A percentile compares a stretch with the other conserved stretches of the same genome.
Conservation (phyloP, 1,140 invertebrate genomes). For the Philotrypesis tridentata region DNA sequence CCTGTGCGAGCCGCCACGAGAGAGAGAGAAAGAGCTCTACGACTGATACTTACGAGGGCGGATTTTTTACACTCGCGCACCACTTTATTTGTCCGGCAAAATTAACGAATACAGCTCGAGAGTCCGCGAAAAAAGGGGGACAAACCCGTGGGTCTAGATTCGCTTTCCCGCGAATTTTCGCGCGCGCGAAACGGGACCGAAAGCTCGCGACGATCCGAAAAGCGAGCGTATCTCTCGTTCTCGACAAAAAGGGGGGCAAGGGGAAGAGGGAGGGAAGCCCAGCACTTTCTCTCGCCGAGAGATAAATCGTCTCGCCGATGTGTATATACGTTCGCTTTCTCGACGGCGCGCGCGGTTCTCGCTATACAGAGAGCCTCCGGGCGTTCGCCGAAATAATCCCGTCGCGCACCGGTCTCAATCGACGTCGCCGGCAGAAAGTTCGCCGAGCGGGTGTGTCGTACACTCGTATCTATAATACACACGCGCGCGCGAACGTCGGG, state of each 20-base stretch:
- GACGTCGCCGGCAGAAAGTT: not conserved
- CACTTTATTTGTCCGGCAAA: slow-evolving; percentile 30
- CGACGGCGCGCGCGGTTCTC: too few species aligned
- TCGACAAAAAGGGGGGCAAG: not conserved
- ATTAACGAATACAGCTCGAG: slow-evolving; percentile 10
- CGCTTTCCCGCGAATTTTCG: not conserved
- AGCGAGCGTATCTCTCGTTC: too few species aligned
- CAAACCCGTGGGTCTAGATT: too few species aligned
- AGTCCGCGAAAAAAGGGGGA: not conserved
- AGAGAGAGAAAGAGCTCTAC: not conserved
- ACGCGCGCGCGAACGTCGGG: too few species aligned
- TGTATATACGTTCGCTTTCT: too few species aligned
- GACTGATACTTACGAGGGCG: slow-evolving; percentile 19
- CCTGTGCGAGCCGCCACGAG: too few species aligned
- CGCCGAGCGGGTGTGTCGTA: not conserved
- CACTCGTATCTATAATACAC: not conserved
- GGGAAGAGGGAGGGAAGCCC: too few species aligned
- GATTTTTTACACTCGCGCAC: slow-evolving; percentile 16
- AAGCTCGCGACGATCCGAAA: not conserved
- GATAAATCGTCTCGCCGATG: not conserved
- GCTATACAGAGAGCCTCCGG: too few species aligned
- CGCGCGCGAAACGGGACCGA: not conserved
- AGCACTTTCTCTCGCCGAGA: too few species aligned
- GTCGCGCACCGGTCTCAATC: not conserved
- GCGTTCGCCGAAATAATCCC: not conserved